A percentile compares a stretch with the other conserved stretches of the same genome.
Evolutionary conservation across 2,888 invertebrate species (phyloP).

Genomic region (Aleiodes alternator): DNA sequence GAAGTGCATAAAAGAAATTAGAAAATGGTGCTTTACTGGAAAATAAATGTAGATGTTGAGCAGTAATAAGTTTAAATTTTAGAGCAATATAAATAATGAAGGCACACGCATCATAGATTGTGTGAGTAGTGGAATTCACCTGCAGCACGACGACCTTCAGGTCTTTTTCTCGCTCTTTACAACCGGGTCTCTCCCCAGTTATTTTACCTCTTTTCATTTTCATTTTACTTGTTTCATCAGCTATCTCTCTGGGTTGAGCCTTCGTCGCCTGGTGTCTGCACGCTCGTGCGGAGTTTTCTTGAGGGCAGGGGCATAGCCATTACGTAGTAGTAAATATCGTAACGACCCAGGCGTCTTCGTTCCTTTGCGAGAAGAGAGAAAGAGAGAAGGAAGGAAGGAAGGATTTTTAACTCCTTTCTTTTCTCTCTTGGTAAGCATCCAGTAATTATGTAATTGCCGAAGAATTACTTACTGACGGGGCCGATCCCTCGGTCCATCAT

Average conservation of each 20-base stretch:
- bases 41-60: not conserved
- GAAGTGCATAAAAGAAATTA: too few species aligned
- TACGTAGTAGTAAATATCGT: constrained; percentile 75
- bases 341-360: constrained; percentile 67
- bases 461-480: constrained; percentile 72
- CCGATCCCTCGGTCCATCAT: constrained; percentile 68
- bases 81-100: constrained; percentile 9
- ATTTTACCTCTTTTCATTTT: constrained; percentile 29
- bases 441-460: constrained; percentile 75
- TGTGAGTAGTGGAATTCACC: constrained; percentile 13
- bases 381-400: not conserved
- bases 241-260: constrained; percentile 16
- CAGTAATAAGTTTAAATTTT: constrained; percentile 14
- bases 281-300: constrained; percentile 54
- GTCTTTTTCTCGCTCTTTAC: constrained; percentile 4
- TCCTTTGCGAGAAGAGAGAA: constrained; percentile 14
- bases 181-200: not conserved
- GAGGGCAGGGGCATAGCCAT: constrained; percentile 63
- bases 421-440: constrained; percentile 62
- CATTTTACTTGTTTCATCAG: constrained; percentile 24
- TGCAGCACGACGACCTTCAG: constrained; percentile 31
- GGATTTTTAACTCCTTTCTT: constrained; percentile 6
- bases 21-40: not conserved
- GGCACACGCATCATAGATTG: not conserved
- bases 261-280: constrained; percentile 51